Evolutionary conservation across 2,888 invertebrate species (phyloP), one percentile per base, ranked within the genome.

Genomic region (Gasteruption jaculator): DNA sequence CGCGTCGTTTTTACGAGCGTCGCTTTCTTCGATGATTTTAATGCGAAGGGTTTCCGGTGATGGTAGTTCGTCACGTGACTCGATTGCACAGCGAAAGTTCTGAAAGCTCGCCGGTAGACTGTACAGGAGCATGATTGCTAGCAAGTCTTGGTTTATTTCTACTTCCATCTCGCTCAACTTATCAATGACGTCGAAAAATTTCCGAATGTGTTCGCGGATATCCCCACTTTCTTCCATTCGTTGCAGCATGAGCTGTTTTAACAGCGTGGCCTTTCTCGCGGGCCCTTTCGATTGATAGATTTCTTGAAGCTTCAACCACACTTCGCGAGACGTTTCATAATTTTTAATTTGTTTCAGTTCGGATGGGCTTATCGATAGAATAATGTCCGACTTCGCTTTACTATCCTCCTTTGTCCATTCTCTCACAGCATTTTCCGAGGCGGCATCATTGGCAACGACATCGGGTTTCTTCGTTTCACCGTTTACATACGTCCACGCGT

Each of bases 11-110:
- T 22, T 22, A 12, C 35, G 24, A 5, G 48, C 32, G 15, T 45
- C 42, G 18, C 12, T 35, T 24, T 45, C 42, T 20, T 45, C 42
- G 14, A 45, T 25, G 31, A 38, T 39, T 14, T 48, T 45, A 4
- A 44, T 31, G 16, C 40, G 42, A n/a, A 48, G 20, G 8, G 15
- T 27, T 8, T 45, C 48, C 15, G 33, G 32, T 20, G 30, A 32
- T 4, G 42, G 42, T 24, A 48, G 41, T n/a, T 45, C 32, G 10
- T 45, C 37, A 6, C 40, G 27, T 3, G 42, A 30, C 21, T 36
- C 31, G n/a, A 48, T 43, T 6, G 48, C 43, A 34, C 36, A 27
- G 14, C 29, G 33, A 32, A 45, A 39, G 10, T 38, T 33, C 16
- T 35, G 35, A 34, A 34, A 46, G 5, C 26, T 29, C 19, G 39